Evolutionary conservation across 1,140 invertebrate genomes (phyloP).

Genomic region (Macrobrachium rosenbergii): DNA sequence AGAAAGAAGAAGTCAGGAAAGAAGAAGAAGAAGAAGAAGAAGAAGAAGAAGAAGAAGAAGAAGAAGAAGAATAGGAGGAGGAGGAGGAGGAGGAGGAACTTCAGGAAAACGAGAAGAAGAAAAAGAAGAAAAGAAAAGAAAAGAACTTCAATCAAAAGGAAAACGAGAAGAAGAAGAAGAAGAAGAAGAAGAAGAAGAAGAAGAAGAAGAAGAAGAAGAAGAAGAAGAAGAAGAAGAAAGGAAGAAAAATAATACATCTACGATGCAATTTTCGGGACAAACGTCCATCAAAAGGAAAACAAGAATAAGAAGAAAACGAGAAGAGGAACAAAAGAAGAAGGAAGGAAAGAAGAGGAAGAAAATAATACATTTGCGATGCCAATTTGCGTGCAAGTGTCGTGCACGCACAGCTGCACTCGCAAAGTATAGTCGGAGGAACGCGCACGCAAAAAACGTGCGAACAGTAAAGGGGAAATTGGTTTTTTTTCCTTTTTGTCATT

Average conservation of each 20-base stretch:
- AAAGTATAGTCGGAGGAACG: too few relatives aligned
- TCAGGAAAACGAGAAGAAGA: neutral
- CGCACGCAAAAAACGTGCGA: too few relatives aligned
- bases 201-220: neutral
- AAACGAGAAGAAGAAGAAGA: neutral
- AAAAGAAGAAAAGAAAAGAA: neutral
- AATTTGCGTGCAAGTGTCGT: too few relatives aligned
- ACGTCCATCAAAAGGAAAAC: neutral
- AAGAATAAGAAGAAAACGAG: neutral
- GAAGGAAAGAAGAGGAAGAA: too few relatives aligned
- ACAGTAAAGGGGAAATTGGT: too few relatives aligned
- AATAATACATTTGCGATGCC: too few relatives aligned
- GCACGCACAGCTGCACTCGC: too few relatives aligned
- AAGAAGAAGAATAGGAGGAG: neutral
- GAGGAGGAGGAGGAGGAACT: too few relatives aligned
- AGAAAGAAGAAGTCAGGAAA: neutral
- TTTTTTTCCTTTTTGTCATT: too few relatives aligned
- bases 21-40: neutral
- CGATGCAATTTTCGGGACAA: too few relatives aligned
- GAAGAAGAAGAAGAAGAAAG: neutral
- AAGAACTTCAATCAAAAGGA: neutral
- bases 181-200: neutral
- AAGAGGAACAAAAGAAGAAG: neutral
- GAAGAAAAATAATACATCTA: too few relatives aligned
- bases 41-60: slow-evolving; percentile 12